phyloP scores from a whole-genome alignment of 2,113 vertebrate species.

The Brachypodius melanocephalos region DNA sequence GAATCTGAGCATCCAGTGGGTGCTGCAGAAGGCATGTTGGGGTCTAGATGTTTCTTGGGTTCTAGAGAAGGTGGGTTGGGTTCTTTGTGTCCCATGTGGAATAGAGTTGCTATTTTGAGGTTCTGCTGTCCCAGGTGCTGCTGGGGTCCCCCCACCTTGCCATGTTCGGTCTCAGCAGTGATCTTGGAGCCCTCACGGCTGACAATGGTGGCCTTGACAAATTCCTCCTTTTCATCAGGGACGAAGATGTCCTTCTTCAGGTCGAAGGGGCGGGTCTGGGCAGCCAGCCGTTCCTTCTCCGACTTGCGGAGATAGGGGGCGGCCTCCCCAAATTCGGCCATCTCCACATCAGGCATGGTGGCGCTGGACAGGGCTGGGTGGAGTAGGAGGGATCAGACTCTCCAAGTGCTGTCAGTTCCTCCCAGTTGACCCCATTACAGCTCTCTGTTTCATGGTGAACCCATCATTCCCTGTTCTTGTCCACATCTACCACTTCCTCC shows the following conservation, averaged over 20 bases:
- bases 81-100: not conserved
- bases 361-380: not conserved
- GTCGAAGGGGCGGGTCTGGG: not conserved
- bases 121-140: not conserved
- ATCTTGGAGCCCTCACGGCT: slow-evolving; percentile 16
- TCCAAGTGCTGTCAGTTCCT: not conserved
- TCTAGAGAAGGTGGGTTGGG: not conserved
- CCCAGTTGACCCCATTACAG: not conserved
- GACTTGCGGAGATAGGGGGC: slow-evolving; percentile 17
- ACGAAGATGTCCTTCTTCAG: slow-evolving; percentile 13
- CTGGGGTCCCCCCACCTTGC: not conserved
- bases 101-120: not conserved
- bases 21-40: not conserved
- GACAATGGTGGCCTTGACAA: not conserved
- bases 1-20: not conserved
- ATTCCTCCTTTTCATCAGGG: slow-evolving; percentile 11
- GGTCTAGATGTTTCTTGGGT: not conserved
- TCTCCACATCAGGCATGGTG: slow-evolving; percentile 19
- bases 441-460: not conserved
- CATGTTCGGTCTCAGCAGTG: not conserved
- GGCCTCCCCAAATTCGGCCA: not conserved
- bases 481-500: not conserved
- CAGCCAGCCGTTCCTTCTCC: not conserved
- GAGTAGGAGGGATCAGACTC: not conserved
- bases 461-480: not conserved